Conservation (phyloP, 2,797 vertebrate genomes). For the Myotis daubentonii region DNA sequence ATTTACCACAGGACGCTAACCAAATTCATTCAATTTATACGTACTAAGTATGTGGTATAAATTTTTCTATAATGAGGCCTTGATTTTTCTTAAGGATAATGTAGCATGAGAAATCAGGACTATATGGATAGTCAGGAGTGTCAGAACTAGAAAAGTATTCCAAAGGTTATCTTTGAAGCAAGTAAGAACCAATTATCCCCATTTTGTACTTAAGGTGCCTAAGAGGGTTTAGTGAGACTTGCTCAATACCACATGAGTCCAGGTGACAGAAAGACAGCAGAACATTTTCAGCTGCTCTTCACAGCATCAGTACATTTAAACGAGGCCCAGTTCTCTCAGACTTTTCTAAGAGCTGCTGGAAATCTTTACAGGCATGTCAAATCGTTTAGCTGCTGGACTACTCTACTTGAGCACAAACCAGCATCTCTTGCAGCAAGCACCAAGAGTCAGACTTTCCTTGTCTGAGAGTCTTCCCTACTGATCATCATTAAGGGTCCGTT, state of each 20-base stretch:
- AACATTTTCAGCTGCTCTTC: background rate
- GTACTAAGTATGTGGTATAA: background rate
- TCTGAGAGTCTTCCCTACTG: background rate
- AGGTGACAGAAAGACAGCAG: background rate
- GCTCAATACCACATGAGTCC: background rate
- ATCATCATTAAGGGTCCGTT: background rate
- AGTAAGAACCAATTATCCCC: background rate
- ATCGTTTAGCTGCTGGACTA: background rate
- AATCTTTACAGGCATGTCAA: background rate
- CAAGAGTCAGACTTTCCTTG: background rate
- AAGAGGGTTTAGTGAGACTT: background rate
- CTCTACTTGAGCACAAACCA: background rate
- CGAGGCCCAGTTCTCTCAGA: background rate
- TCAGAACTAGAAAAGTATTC: background rate
- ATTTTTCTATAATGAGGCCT: background rate
- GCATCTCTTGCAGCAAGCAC: background rate
- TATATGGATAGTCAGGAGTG: background rate
- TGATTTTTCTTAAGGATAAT: background rate
- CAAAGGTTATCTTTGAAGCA: background rate
- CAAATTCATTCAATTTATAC: background rate
- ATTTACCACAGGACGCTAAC: background rate
- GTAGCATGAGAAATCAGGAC: background rate
- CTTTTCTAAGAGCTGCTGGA: background rate
- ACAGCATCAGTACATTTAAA: background rate
- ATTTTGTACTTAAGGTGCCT: background rate